These are phyloP conservation scores for Willowsia nigromaculata DNA, from an alignment of 2,888 invertebrate genomes.

Conservation along the genomic window DNA sequence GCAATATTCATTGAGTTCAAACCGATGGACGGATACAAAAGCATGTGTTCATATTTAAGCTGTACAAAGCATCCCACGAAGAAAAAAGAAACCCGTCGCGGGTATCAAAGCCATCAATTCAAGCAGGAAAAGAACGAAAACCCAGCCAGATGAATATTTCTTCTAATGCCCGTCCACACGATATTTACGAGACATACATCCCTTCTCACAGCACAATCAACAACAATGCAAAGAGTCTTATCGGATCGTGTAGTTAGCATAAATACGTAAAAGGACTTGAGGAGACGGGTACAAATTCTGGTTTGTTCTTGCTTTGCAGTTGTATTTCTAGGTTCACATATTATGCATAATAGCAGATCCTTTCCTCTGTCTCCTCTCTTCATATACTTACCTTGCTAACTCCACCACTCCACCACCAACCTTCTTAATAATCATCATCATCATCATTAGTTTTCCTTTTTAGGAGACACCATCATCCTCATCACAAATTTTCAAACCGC, in stretches of 20 bases:
- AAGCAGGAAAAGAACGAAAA: background rate
- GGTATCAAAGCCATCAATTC: slow-evolving; percentile 7
- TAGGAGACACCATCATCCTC: slow-evolving; percentile 35
- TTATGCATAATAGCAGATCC: background rate
- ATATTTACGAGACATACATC: background rate
- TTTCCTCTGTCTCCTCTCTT: background rate
- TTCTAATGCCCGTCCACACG: background rate
- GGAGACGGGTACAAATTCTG: background rate
- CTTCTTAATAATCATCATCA: slow-evolving; percentile 35
- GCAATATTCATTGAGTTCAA: background rate
- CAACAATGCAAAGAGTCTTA: background rate
- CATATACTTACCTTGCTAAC: background rate
- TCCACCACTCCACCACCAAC: background rate
- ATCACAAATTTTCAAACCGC: slow-evolving; percentile 38
- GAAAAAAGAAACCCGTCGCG: slow-evolving; percentile 42
- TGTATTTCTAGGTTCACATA: slow-evolving; percentile 30
- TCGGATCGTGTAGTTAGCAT: background rate
- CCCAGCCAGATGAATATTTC: background rate
- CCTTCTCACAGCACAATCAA: slow-evolving; percentile 2
- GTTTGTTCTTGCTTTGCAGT: background rate
- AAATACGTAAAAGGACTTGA: background rate
- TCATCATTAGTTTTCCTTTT: slow-evolving; percentile 54
- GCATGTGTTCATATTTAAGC: background rate
- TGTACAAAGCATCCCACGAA: background rate
- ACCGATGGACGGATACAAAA: background rate